Evolutionary conservation across 1,140 invertebrate genomes (phyloP).

Genomic region (Drosophila mauritiana): DNA sequence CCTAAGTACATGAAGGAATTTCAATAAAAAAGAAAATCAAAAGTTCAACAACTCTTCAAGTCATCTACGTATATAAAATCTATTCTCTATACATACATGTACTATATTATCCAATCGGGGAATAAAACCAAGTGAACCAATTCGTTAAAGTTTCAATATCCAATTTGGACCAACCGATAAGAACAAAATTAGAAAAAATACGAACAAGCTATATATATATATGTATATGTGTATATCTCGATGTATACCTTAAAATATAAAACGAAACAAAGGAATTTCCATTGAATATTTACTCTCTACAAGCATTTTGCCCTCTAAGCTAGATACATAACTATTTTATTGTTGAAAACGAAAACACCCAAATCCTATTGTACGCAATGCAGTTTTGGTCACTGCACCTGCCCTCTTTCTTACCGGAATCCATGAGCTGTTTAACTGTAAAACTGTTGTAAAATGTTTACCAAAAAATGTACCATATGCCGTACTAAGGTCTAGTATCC

Average conservation of each 20-base stretch:
- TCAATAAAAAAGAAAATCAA: conserved; percentile 4
- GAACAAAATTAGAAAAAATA: conserved; percentile 38
- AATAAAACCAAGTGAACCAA: conserved; percentile 64
- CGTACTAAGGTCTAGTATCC: conserved; percentile 56
- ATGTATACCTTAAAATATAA: conserved; percentile 38
- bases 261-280: conserved; percentile 48
- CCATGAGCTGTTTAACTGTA: conserved; percentile 62
- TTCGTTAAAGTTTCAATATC: conserved; percentile 73
- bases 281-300: conserved; percentile 56
- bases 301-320: conserved; percentile 54
- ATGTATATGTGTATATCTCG: conserved; percentile 30
- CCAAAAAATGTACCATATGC: conserved; percentile 54
- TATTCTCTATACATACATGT: conserved; percentile 13
- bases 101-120: conserved; percentile 24
- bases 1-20: neutral
- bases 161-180: conserved; percentile 66
- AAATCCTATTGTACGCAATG: conserved; percentile 27
- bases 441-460: conserved; percentile 75
- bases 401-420: conserved; percentile 30
- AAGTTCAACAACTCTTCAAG: conserved; percentile 27
- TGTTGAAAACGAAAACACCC: conserved; percentile 48
- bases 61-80: conserved; percentile 22
- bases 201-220: conserved; percentile 25
- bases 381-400: conserved; percentile 30
- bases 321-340: conserved; percentile 53